phyloP scores from a whole-genome alignment of 35 echinoderm and acorn worm species.

The Holothuria glaberrima region DNA sequence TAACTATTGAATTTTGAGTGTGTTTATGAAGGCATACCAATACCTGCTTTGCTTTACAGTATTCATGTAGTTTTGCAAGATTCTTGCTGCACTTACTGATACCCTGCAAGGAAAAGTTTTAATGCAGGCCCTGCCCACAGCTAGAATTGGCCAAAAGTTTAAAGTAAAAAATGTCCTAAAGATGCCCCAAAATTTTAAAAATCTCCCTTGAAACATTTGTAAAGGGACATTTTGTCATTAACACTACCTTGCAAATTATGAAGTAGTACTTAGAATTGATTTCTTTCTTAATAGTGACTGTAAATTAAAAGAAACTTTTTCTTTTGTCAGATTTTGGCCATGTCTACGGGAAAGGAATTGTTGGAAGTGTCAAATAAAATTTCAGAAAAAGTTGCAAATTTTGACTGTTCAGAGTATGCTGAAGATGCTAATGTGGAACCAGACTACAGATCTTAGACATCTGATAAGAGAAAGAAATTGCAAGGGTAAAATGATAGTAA shows the following conservation, averaged over 20 bases:
- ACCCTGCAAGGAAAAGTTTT: too few relatives aligned
- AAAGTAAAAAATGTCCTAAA: too few relatives aligned
- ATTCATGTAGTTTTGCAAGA: too few relatives aligned
- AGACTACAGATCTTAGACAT: slow-evolving; percentile 38
- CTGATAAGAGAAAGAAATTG: too few relatives aligned
- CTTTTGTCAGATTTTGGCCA: slow-evolving; percentile 60
- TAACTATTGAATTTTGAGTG: too few relatives aligned
- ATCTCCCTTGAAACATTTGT: neutral
- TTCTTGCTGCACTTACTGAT: too few relatives aligned
- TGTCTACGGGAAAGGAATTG: slow-evolving; percentile 66
- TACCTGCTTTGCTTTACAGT: too few relatives aligned
- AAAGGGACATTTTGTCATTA: neutral
- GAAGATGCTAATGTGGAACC: slow-evolving; percentile 15
- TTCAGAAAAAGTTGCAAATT: slow-evolving; percentile 14
- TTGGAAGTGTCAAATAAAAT: slow-evolving; percentile 52
- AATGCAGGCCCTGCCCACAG: too few relatives aligned
- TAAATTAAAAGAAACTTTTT: neutral
- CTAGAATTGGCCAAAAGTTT: too few relatives aligned
- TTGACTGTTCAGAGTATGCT: neutral
- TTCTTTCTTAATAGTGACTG: neutral
- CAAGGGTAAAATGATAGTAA: too few relatives aligned
- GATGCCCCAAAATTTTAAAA: too few relatives aligned
- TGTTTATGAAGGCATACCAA: too few relatives aligned
- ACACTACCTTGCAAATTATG: neutral
- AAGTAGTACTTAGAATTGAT: neutral